These are phyloP conservation scores for Egretta garzetta DNA, from an alignment of 2,113 vertebrate species.

Conservation along the genomic window DNA sequence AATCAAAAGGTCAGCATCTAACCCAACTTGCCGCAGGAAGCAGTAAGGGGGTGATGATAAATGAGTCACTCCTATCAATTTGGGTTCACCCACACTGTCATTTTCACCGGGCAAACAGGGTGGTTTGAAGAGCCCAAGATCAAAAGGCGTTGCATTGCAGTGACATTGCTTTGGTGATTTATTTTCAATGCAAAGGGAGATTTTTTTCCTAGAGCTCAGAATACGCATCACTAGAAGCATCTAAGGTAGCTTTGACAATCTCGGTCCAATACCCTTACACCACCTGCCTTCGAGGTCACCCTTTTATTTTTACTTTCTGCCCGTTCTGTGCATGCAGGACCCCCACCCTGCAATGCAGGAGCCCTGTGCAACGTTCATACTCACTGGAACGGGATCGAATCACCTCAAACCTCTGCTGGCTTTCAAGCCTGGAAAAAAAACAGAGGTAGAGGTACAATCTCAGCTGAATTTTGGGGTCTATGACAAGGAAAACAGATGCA, in stretches of 20 bases:
- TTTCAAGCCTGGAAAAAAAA: conserved; percentile 55
- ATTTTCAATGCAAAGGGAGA: background rate
- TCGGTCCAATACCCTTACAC: background rate
- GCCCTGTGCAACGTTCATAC: background rate
- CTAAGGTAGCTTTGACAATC: background rate
- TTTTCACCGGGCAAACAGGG: background rate
- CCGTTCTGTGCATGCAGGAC: rapidly evolving
- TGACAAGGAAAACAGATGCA: background rate
- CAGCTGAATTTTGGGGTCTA: background rate
- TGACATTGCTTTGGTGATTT: rapidly evolving
- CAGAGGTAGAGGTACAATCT: background rate
- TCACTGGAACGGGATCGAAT: conserved; percentile 60
- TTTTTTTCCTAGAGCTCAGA: background rate
- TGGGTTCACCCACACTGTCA: background rate
- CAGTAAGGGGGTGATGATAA: background rate
- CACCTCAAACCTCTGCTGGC: conserved; percentile 23
- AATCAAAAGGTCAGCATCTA: background rate
- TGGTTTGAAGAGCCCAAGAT: background rate
- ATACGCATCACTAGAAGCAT: background rate
- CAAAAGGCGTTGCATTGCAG: rapidly evolving
- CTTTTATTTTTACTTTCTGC: background rate
- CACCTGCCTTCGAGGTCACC: background rate
- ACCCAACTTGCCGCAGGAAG: background rate
- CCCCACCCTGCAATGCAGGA: rapidly evolving
- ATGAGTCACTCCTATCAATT: background rate